A percentile compares a stretch with the other conserved stretches of the same genome.
phyloP scores from a whole-genome alignment of 2,888 invertebrate genomes.

The Hydraecia micacea region DNA sequence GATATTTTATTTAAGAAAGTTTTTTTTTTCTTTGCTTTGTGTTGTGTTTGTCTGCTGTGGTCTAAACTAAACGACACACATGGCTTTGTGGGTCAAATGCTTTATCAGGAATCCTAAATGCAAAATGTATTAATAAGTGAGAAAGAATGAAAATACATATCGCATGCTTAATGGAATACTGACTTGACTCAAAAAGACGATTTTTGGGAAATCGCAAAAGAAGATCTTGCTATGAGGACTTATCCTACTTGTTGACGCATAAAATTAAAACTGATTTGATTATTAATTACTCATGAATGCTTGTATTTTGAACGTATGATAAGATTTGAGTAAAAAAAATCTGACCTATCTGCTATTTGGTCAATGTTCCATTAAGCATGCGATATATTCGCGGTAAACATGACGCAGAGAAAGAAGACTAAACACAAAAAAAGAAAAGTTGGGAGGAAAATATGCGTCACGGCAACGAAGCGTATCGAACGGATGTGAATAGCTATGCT shows the following conservation, averaged over 20 bases:
- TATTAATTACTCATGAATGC: no score
- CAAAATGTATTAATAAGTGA: not conserved
- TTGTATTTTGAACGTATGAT: no score
- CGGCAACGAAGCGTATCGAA: not conserved
- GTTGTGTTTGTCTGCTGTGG: not conserved
- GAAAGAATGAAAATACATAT: not conserved
- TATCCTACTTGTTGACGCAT: no score
- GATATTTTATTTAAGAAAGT: not conserved
- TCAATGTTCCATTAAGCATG: no score
- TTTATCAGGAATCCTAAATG: not conserved
- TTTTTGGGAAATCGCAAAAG: no score
- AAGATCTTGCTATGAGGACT: no score
- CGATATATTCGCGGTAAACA: not conserved
- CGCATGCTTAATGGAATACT: no score
- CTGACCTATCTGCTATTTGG: no score
- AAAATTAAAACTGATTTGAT: no score
- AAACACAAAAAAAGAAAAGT: not conserved
- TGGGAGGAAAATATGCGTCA: not conserved
- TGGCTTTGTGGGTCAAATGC: not conserved
- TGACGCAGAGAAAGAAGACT: not conserved
- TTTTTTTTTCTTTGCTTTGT: not conserved
- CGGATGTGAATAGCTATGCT: not conserved
- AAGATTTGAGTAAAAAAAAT: no score
- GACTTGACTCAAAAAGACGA: no score
- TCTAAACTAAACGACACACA: not conserved